Evolutionary conservation across 2,888 invertebrate genomes (phyloP), one percentile per base, ranked within the genome.

Genomic region (Eugnorisma glareosa): DNA sequence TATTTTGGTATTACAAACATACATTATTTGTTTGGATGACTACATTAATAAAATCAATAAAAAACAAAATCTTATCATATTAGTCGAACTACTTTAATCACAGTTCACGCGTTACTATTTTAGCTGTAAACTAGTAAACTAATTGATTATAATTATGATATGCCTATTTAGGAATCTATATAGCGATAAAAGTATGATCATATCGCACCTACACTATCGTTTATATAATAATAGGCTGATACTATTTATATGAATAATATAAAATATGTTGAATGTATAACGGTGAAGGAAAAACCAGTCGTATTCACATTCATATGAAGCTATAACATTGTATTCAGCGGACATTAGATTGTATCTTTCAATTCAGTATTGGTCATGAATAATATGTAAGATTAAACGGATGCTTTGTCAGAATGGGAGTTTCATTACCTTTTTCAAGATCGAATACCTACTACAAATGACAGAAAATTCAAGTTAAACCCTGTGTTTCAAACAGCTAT

Each of bases 11-110:
- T 43, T 15, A 43, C 45, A 48, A 21, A 48, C 21, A 21, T 0
- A 48, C 21, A 21, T 48, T 48, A 48, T 48, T 48, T 21, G 21
- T 18, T 1, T n/a, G 11, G 11, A 82, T 43, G 61, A 51, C 66
- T 66, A 75, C 5, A 43, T 66, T 43, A 57, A 43, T 43, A 24
- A 68, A 79, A 82, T 80, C 75, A 61, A 67, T 59, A 61, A 37
- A 28, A 57, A 81, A 72, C 37, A 28, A 77, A 77, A 72, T 78
- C 57, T 83, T 81, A 81, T 83, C 81, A 28, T 7, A 18, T n/a
- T 8, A 21, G 37, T 51, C 21, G 11, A 57, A 77, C 43, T 51
- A 3, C 35, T 70, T 67, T 80, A 71, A 81, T 82, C 83, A 64
- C 11, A 71, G 77, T 70, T 67, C 51, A 68, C 35, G 7, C 54